Evolutionary conservation across 1,140 invertebrate genomes (phyloP), one percentile per base, ranked within the genome.

Genomic region (Trachymyrmex septentrionalis): DNA sequence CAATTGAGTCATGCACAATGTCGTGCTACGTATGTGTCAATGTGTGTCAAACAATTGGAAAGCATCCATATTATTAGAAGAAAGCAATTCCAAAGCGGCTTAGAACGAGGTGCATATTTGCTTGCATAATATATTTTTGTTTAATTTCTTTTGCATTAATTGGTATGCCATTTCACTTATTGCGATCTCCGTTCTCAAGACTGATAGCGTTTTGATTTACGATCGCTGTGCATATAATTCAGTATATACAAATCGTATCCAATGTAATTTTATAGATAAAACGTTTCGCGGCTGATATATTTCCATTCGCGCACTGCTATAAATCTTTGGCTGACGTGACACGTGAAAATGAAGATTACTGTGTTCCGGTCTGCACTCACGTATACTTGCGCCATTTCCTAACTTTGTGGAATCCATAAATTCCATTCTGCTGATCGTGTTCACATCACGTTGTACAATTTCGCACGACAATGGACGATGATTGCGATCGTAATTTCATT

Each of bases 311-410:
- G 21, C 57, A 27, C 38, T 21, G 53, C 34, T 34, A 63, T 34
- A 78, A 84, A 88, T 86, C 73, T 57, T 66, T 30, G 61, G 44
- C 57, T 67, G 67, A 30, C 59, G 78, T 69, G 61, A 80, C 71
- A 61, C 48, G 73, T 61, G 50, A 66, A 44, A 64, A 88, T 59
- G 59, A 86, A 59, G 88, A 82, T n/a, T 59, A 30, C 59, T 81
- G 50, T 75, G 71, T 84, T 57, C 38, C 14, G 16, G 53, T 67
- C 9, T 57, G 24, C 66, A 86, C 53, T 75, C 76, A 78, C 76
- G 61, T 69, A 48, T 50, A 55, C 53, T 44, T 9, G 24, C 19
- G 75, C 10, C 21, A 30, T 34, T 9, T 59, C 19, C 38, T 30
- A 82, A 7, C 16, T 73, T 61, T 19, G 19, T 1, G 34, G 34